A percentile compares a stretch with the other conserved stretches of the same genome.
Conservation (phyloP, 2,888 invertebrate species). For the Nomada fabriciana region DNA sequence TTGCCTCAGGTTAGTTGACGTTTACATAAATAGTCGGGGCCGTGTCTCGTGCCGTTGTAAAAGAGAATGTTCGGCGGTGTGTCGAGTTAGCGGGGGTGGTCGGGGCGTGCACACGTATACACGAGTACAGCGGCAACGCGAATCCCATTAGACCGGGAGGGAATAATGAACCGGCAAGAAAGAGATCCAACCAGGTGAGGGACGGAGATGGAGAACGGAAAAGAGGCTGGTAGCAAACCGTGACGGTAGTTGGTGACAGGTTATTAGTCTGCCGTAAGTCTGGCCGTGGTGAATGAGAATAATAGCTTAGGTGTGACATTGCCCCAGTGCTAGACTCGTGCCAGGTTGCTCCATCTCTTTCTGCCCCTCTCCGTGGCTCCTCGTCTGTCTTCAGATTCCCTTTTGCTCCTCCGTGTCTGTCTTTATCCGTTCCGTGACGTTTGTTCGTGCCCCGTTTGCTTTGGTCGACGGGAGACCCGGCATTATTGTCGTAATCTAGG, state of each 20-base stretch:
- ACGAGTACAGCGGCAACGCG: not conserved
- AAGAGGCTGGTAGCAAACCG: constrained; percentile 60
- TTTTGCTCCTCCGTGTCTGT: constrained; percentile 26
- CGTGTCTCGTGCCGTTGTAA: constrained; percentile 30
- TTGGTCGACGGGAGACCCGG: constrained; percentile 54
- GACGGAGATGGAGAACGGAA: constrained; percentile 29
- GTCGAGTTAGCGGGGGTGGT: constrained; percentile 25
- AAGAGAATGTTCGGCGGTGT: constrained; percentile 35
- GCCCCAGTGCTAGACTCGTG: constrained; percentile 79
- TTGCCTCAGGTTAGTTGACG: constrained; percentile 68
- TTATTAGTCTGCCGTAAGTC: constrained; percentile 81
- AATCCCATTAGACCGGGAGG: constrained; percentile 31
- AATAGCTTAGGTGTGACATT: constrained; percentile 81
- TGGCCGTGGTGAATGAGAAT: constrained; percentile 77
- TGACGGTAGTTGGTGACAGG: constrained; percentile 73
- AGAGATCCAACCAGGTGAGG: not conserved
- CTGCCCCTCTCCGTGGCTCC: constrained; percentile 17
- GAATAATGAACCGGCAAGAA: constrained; percentile 9
- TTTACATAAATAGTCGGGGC: constrained; percentile 58
- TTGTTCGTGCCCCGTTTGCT: constrained; percentile 21
- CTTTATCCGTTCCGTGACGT: constrained; percentile 39
- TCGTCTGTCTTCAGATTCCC: constrained; percentile 10
- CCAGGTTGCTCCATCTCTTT: constrained; percentile 61
- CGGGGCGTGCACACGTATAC: not conserved
- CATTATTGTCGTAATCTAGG: constrained; percentile 80